Percentiles rank a stretch among this genome's conserved stretches.
phyloP scores from a whole-genome alignment of 2,888 invertebrate species.

The Archaeoteleia sp. region DNA sequence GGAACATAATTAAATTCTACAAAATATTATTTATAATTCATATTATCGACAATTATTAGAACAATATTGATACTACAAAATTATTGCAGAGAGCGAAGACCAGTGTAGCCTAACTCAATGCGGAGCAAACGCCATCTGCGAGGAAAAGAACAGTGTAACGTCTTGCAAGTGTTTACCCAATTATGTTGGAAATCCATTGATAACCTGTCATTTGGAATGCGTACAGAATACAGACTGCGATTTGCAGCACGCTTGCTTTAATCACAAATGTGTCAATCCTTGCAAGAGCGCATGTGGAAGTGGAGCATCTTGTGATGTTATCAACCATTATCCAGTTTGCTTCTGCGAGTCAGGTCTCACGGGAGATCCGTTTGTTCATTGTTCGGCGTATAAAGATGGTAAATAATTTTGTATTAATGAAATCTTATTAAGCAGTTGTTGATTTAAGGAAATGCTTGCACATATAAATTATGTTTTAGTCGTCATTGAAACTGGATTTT shows the following conservation, averaged over 20 bases:
- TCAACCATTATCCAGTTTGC: conserved; percentile 88
- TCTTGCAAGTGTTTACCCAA: conserved; percentile 84
- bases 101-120: conserved; percentile 86
- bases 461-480: conserved; percentile 9
- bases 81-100: conserved; percentile 74
- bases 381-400: conserved; percentile 73
- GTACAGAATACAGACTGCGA: conserved; percentile 81
- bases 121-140: conserved; percentile 88
- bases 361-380: conserved; percentile 82
- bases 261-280: conserved; percentile 77
- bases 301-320: conserved; percentile 84
- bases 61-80: no score
- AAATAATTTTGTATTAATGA: background rate
- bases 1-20: no score
- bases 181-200: conserved; percentile 87
- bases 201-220: conserved; percentile 87
- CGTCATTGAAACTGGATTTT: conserved; percentile 35
- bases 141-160: conserved; percentile 80
- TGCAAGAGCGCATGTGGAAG: conserved; percentile 82
- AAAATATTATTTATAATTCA: no score
- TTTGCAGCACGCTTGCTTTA: conserved; percentile 76
- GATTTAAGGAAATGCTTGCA: no score
- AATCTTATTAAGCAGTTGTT: no score
- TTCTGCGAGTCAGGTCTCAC: conserved; percentile 80
- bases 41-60: background rate